These are phyloP conservation scores for Nixonia krombeini DNA, from an alignment of 1,140 invertebrate species.

Conservation along the genomic window DNA sequence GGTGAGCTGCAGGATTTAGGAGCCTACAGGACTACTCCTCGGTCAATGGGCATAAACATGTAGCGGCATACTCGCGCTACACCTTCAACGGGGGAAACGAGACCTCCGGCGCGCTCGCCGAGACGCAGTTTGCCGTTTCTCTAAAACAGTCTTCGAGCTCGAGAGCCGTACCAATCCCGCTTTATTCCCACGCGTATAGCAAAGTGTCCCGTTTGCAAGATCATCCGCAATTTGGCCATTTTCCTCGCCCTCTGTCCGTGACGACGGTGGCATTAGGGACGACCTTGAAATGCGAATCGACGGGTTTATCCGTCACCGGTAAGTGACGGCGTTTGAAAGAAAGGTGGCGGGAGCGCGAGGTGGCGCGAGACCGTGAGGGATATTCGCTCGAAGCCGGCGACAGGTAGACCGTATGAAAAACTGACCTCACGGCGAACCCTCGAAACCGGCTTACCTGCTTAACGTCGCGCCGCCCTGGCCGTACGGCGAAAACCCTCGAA, in stretches of 20 bases:
- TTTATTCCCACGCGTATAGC: no score
- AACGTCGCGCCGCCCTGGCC: background rate
- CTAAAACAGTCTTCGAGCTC: no score
- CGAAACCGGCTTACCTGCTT: slow-evolving; percentile 26
- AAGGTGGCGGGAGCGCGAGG: slow-evolving; percentile 13
- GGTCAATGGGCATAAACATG: slow-evolving; percentile 14
- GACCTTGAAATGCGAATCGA: background rate
- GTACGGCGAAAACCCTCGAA: slow-evolving; percentile 21
- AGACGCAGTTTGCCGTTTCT: background rate
- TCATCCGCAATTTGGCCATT: no score
- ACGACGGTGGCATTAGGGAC: background rate
- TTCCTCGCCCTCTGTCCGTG: background rate
- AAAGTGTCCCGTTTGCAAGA: no score
- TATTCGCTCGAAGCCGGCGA: slow-evolving; percentile 17
- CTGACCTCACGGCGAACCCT: slow-evolving; percentile 27
- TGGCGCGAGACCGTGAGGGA: slow-evolving; percentile 13
- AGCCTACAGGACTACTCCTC: slow-evolving; percentile 56
- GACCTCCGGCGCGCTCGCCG: background rate
- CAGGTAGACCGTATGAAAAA: slow-evolving; percentile 32
- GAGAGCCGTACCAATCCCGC: no score
- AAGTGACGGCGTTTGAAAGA: no score
- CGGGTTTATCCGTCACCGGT: background rate
- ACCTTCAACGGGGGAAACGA: slow-evolving; percentile 53
- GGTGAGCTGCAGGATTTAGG: slow-evolving; percentile 58
- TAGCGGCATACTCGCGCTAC: slow-evolving; percentile 31